Evolutionary conservation across 2,888 invertebrate genomes (phyloP).

Genomic region (Sinelater perroti): DNA sequence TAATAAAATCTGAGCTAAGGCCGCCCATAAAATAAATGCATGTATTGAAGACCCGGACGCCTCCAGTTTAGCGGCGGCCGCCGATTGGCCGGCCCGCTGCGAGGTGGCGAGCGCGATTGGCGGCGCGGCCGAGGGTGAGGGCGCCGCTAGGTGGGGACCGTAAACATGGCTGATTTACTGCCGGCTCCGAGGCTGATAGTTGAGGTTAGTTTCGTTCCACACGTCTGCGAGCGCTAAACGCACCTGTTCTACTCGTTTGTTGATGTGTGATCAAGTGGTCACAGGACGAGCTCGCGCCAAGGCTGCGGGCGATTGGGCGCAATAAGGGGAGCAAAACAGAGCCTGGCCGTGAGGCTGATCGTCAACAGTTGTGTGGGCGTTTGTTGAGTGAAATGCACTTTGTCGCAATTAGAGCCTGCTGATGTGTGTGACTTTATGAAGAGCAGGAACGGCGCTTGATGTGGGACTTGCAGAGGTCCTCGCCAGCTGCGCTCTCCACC

Average conservation of each 20-base stretch:
- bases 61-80: slow-evolving; percentile 44
- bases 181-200: slow-evolving; percentile 46
- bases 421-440: too few relatives aligned
- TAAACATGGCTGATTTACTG: slow-evolving; percentile 62
- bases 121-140: slow-evolving; percentile 44
- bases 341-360: too few relatives aligned
- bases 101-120: slow-evolving; percentile 50
- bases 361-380: too few relatives aligned
- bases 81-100: slow-evolving; percentile 56
- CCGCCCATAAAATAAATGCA: slow-evolving; percentile 61
- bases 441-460: too few relatives aligned
- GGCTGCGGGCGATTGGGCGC: too few relatives aligned
- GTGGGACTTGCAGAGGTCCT: too few relatives aligned
- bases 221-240: slow-evolving; percentile 50
- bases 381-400: too few relatives aligned
- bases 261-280: too few relatives aligned
- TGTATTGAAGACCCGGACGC: slow-evolving; percentile 54
- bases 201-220: slow-evolving; percentile 56
- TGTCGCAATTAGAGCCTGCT: too few relatives aligned
- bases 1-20: slow-evolving; percentile 60
- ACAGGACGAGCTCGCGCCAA: too few relatives aligned
- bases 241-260: slow-evolving; percentile 21
- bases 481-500: too few relatives aligned
- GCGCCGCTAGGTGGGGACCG: slow-evolving; percentile 48
- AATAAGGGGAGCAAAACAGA: too few relatives aligned